Conservation (phyloP, 2,113 vertebrate species). For the Lophura nycthemera region DNA sequence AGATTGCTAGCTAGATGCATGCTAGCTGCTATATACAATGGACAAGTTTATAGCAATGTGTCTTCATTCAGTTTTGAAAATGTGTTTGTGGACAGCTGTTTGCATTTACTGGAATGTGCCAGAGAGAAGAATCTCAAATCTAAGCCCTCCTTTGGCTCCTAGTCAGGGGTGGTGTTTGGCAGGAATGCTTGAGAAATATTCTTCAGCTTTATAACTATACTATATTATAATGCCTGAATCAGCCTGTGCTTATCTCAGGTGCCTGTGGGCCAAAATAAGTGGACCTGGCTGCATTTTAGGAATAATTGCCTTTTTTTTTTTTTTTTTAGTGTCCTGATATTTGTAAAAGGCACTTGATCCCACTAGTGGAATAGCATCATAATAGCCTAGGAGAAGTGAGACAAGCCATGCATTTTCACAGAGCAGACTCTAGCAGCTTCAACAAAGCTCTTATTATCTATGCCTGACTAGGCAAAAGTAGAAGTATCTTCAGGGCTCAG, state of each 20-base stretch:
- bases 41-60: neutral
- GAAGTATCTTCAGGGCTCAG: neutral
- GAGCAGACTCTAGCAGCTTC: neutral
- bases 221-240: neutral
- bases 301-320: neutral
- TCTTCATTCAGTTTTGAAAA: slow-evolving; percentile 5
- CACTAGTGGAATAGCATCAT: neutral
- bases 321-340: neutral
- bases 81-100: slow-evolving; percentile 38
- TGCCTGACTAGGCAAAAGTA: slow-evolving; percentile 8
- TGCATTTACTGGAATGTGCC: slow-evolving; percentile 5
- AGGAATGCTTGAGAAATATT: slow-evolving; percentile 1
- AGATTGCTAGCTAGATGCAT: neutral
- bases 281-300: neutral
- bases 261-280: neutral
- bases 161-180: neutral
- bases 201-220: neutral
- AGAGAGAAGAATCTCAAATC: slow-evolving; percentile 33
- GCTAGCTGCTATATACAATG: neutral
- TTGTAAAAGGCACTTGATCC: neutral
- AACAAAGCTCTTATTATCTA: slow-evolving; percentile 34
- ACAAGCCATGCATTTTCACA: slow-evolving; percentile 8
- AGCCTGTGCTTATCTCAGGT: neutral
- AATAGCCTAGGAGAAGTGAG: neutral
- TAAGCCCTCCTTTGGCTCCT: slow-evolving; percentile 31